phyloP scores from a whole-genome alignment of 2,797 vertebrate genomes.

The Parauchenoglanis ngamensis region DNA sequence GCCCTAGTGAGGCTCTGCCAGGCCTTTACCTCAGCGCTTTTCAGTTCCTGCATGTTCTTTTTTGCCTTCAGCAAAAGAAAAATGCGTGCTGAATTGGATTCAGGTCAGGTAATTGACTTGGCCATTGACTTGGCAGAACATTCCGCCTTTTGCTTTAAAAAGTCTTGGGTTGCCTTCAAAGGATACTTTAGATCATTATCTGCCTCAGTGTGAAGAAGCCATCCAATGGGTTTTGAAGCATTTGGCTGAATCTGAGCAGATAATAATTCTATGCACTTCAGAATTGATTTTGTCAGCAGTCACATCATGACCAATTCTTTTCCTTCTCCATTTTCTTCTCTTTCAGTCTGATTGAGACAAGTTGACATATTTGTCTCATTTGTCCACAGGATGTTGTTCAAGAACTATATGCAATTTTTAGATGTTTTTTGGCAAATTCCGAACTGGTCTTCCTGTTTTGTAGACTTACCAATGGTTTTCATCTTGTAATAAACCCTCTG shows the following conservation, averaged over 20 bases:
- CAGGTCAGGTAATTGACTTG: not conserved
- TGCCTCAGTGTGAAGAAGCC: not conserved
- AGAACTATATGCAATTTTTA: not conserved
- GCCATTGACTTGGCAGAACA: not conserved
- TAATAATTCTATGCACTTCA: not conserved
- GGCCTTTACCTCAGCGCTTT: not conserved
- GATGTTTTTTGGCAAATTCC: not conserved
- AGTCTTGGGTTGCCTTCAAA: not conserved
- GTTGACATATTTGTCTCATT: not conserved
- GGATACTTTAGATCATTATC: not conserved
- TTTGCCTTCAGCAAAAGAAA: not conserved
- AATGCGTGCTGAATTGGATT: not conserved
- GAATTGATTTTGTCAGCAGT: not conserved
- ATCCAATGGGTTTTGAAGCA: not conserved
- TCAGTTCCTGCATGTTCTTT: not conserved
- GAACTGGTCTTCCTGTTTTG: not conserved
- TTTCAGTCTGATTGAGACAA: not conserved
- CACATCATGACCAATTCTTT: not conserved
- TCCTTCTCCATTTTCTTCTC: not conserved
- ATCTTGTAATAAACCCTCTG: not conserved
- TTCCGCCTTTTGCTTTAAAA: not conserved
- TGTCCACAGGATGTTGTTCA: not conserved
- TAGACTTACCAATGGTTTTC: not conserved
- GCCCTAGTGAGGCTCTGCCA: not conserved
- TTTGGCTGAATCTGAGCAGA: not conserved